Base-by-base conservation (phyloP, 2,888 invertebrate species). In the Apodemia duryi region DNA sequence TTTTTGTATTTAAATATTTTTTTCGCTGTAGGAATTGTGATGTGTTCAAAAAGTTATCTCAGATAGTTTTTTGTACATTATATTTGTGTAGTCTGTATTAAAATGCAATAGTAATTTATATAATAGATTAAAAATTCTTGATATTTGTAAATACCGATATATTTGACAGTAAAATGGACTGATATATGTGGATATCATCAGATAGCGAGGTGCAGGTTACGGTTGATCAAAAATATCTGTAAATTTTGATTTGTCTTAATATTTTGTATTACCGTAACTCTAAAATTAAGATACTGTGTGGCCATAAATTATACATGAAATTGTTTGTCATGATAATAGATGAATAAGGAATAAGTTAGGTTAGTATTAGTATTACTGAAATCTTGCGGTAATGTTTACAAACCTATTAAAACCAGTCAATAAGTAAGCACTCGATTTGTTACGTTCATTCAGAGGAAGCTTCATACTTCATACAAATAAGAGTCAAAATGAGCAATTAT, bases 31-130 rank as follows among this genome's bases (percentile, higher is more conserved):
- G 89, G 89, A 87, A 87, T 91, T 89, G 90, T 86, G 84, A 89
- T 86, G 90, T 88, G 87, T 88, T 88, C 85, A 84, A 81, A 84
- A 80, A 77, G 75, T 79, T 77, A 79, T 80, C 79, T 78, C 77
- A 81, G 75, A 79, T 73, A 77, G 75, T 70, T 76, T 78, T 85
- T 84, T 91, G 88, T 90, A 90, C 78, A 89, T 90, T 86, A 84
- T 83, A 83, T 83, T 86, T 84, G 81, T 80, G 82, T 91, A 90
- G 87, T 81, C 79, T 80, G 78, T 88, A 85, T 84, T 81, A 80
- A 89, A 89, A 89, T 85, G 91, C 91, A 91, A 91, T 91, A 91
- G 91, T 90, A 90, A 91, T 88, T 91, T 91, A 91, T 91, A 88
- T 87, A 84, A 83, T 63, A 91, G 89, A 87, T 77, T 82, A 80